Evolutionary conservation across 2,888 invertebrate genomes (phyloP).

Genomic region (Linhomoeus sp.): DNA sequence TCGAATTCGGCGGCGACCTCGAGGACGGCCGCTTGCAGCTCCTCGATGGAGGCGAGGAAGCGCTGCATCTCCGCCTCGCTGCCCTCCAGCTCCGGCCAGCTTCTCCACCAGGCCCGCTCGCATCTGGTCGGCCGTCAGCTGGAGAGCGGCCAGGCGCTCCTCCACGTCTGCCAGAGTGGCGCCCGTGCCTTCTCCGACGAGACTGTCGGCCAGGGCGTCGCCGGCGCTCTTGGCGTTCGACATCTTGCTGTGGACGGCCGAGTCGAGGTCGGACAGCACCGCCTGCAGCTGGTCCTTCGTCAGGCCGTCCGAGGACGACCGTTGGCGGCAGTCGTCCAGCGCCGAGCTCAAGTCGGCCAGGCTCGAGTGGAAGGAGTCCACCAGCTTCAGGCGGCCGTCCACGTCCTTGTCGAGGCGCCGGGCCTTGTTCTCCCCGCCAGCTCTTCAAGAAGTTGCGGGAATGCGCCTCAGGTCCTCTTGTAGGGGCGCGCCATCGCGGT

Average conservation of each 20-base stretch:
- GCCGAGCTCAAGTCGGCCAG: no score
- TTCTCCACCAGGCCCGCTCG: neutral
- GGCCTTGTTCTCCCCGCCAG: no score
- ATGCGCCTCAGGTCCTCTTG: no score
- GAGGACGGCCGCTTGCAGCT: neutral
- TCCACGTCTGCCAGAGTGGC: no score
- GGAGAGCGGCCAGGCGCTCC: neutral
- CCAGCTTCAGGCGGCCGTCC: no score
- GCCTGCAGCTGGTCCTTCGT: constrained; percentile 11
- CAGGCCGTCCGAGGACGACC: neutral
- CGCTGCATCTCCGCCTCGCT: neutral
- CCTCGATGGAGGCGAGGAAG: neutral
- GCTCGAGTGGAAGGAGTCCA: no score
- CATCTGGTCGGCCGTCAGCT: neutral
- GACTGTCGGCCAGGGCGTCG: neutral
- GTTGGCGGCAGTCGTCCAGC: no score
- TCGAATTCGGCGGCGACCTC: neutral
- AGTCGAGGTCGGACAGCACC: constrained; percentile 2
- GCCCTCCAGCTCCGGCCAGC: neutral
- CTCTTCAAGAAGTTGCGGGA: no score
- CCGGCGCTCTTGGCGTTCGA: constrained; percentile 1
- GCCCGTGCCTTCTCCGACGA: neutral
- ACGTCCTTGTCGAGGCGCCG: no score
- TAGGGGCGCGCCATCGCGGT: no score
- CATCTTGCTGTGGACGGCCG: constrained; percentile 3